Evolutionary conservation across 2,113 vertebrate genomes (phyloP).

Genomic region (Odobenus rosmarus): DNA sequence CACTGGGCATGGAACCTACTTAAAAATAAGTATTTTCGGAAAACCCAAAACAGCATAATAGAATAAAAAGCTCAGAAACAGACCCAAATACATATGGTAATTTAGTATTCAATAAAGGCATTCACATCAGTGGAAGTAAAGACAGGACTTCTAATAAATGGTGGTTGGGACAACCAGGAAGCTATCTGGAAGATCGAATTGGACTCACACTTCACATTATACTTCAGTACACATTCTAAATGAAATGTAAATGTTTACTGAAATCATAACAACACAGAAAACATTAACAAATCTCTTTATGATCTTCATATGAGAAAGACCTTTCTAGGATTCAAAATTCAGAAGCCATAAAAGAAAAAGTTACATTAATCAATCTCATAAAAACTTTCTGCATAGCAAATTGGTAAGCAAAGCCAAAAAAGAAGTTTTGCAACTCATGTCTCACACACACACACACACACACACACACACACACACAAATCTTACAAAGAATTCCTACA

Average conservation of each 20-base stretch:
- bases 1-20: no score
- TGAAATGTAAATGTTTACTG: neutral
- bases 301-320: neutral
- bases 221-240: neutral
- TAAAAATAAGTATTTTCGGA: no score
- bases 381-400: neutral
- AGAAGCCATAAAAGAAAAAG: neutral
- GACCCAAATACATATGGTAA: no score
- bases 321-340: neutral
- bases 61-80: no score
- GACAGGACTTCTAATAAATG: neutral
- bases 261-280: neutral
- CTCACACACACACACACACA: no score
- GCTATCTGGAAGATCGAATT: neutral
- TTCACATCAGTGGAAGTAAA: neutral
- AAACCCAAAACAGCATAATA: no score
- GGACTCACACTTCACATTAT: neutral
- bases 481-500: neutral
- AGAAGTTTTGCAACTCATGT: neutral
- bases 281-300: neutral
- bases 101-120: no score
- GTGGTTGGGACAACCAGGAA: neutral
- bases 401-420: neutral
- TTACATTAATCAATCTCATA: neutral
- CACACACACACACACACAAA: neutral